Evolutionary conservation across 1,140 invertebrate genomes (phyloP), one percentile per base, ranked within the genome.

Genomic region (Drosophila prosaltans): DNA sequence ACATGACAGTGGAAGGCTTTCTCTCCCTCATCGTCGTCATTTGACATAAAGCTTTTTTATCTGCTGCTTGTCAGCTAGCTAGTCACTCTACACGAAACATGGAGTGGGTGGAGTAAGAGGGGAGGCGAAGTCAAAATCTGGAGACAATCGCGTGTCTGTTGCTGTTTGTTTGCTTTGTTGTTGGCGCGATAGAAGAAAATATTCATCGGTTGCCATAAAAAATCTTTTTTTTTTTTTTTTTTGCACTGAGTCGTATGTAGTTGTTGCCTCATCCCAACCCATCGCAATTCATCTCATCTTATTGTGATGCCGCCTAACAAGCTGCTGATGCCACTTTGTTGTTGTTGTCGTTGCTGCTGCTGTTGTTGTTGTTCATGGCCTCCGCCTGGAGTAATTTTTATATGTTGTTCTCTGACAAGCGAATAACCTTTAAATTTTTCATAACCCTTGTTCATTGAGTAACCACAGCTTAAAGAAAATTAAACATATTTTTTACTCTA

Each of bases 31-130:
- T 73, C 57, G 69, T 69, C 28, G 76, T 61, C 74, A 89, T 83
- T 88, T 89, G 83, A 89, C 84, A 88, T 88, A 89, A 89, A 88
- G 83, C 80, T 88, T 88, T 88, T 88, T 88, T 89, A 88, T 88
- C 83, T 88, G 57, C 55, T 55, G 57, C 67, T 80, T 89, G 83
- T 88, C 83, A 88, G 84, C 83, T n/a, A 77, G 83, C 61, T 58
- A 55, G 26, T 36, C 32, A 36, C 32, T 36, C 40, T 26, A 43
- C 26, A 28, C 11, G 16, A 57, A 28, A 21, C 43, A 21, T 11
- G 40, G 39, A 74, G 26, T 26, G 26, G 59, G 58, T 3, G 21
- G 30, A 24, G 51, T 3, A 36, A 7, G 2, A 21, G 9, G 48
- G 61, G 41, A 43, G 40, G 41, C 21, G 40, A 32, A 61, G 65